Evolutionary conservation across 2,113 vertebrate genomes (phyloP).

Genomic region (Rattus rattus): DNA sequence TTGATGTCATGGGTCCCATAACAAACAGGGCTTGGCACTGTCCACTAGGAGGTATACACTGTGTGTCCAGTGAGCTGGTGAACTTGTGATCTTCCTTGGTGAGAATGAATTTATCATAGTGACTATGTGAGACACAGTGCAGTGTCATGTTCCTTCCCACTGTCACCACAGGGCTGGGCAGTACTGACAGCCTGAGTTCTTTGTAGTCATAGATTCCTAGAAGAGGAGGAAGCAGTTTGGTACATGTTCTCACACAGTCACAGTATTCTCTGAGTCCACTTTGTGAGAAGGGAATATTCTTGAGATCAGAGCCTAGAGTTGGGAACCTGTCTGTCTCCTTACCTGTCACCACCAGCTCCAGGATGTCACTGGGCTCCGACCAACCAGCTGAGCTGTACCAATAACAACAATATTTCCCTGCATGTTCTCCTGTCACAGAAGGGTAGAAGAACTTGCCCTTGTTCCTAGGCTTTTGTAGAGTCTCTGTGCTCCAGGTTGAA

Average conservation of each 20-base stretch:
- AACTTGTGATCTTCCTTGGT: not conserved
- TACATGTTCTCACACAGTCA: not conserved
- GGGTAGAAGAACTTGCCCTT: no score
- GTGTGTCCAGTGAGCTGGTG: not conserved
- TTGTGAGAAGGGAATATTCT: no score
- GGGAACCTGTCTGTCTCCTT: accelerated
- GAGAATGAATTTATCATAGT: not conserved
- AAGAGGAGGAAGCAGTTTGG: not conserved
- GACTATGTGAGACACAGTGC: not conserved
- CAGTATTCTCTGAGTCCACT: accelerated
- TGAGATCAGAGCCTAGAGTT: no score
- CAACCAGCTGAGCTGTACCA: not conserved
- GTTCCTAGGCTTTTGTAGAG: not conserved
- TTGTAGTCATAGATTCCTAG: not conserved
- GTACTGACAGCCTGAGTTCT: not conserved
- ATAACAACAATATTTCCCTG: not conserved
- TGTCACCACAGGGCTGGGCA: not conserved
- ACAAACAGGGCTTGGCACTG: not conserved
- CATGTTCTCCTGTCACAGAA: not conserved
- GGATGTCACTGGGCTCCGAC: not conserved
- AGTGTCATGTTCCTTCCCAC: not conserved
- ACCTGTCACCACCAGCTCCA: not conserved
- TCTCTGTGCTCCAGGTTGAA: not conserved
- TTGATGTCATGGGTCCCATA: not conserved
- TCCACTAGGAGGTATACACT: accelerated